Base-by-base conservation (phyloP, 2,797 vertebrate genomes). In the Coranthus polyacanthus region DNA sequence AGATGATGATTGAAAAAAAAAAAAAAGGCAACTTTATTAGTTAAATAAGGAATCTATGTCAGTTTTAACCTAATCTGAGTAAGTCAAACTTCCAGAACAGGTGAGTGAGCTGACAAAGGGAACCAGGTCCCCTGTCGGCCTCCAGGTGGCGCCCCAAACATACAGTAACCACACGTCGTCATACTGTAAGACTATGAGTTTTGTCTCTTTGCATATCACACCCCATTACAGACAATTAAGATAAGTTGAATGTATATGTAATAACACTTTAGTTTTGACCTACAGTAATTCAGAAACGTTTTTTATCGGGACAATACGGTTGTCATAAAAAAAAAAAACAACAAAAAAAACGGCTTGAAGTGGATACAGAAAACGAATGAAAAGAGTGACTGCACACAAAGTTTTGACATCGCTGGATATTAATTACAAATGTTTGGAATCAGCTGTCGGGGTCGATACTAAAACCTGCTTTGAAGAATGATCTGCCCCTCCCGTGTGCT, bases 241-340 rank as follows among this genome's bases (percentile, higher is more conserved):
- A 75, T 80, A 38, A 65, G 70, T 62, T 84, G 89, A 92, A 92
- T 92, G 89, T 92, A 90, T 83, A 75, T 67, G 75, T 73, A 57
- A 37, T 79, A 16, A 54, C 34, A 57, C 56, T 75, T 69, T 62
- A 71, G 63, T 57, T 79, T 79, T n/a, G 13, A 82, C 63, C 68
- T 73, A 24, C 64, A 53, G 70, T 73, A 70, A 85, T 79, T 82
- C 57, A 70, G 29, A 72, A 49, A 65, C 43, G 8, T 66, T 58
- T 78, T 78, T 72, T 63, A 72, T 63, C 68, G 53, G 58, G 57
- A 74, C 56, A 59, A 49, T 81, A 15, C 72, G 46, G 43, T 68
- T 78, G 67, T 71, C 10, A 54, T 60, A 60, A 49, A 59, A 59
- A 21, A 34, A n/a, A n/a, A n/a, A n/a, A n/a, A n/a, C n/a, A n/a